Evolutionary conservation across 2,888 invertebrate genomes (phyloP), one percentile per base, ranked within the genome.

Genomic region (Acleris sparsana): DNA sequence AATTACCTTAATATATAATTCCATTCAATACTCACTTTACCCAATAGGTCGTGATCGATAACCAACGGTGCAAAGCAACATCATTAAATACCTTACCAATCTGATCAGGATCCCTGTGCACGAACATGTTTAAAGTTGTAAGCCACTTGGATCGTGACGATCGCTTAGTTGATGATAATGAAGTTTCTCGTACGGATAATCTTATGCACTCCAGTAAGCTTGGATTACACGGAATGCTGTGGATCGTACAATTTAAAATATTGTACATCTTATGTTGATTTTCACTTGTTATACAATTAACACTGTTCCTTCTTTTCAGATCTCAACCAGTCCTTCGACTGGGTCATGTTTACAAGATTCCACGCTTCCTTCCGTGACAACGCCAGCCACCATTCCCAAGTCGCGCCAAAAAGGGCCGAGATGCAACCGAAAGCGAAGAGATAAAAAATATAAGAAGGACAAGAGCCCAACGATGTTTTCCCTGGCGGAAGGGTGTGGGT

Each of bases 391-490:
- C 75, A 92, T 92, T 92, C 91, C 90, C 69, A 91, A 91, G 72
- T 80, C 85, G 53, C 84, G 89, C 17, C 86, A 87, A 67, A 89
- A 84, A 71, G 75, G 80, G 69, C 85, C 89, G 83, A 82, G 89
- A 92, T 92, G 92, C 85, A 83, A 84, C 72, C 86, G 89, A 80
- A 88, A 88, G 85, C 89, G 84, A 85, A 92, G 83, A 92, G 92
- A 92, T 92, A 92, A 88, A 71, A 85, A 83, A 71, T 87, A 85
- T 70, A 84, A 78, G 73, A 87, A 89, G 84, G 88, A 89, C 85
- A 89, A 86, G 69, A 88, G 89, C 84, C 85, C 89, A 78, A 88
- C 84, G 18, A 92, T 92, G 93, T 92, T 93, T 67, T 92, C 93
- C 43, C 74, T 93, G 70, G 80, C 92, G 70, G 89, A 93, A 75